phyloP scores from a whole-genome alignment of 2,888 invertebrate species.

The Amphiduros pacificus region DNA sequence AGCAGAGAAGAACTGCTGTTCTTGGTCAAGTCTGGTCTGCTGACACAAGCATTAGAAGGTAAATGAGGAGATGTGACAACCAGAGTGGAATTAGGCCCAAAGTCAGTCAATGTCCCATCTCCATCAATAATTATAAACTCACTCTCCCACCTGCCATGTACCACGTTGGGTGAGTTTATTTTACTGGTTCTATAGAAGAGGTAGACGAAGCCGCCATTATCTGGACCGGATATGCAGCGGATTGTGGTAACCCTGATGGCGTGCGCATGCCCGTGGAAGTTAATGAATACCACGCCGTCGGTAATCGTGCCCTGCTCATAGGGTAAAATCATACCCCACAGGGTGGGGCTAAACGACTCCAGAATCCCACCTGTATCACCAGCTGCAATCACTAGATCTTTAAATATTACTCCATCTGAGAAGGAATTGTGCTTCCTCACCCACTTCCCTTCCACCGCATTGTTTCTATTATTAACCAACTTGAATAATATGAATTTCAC shows the following conservation, averaged over 20 bases:
- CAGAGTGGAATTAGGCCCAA: constrained; percentile 32
- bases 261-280: constrained; percentile 14
- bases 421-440: neutral
- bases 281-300: constrained; percentile 16
- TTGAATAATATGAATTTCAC: constrained; percentile 33
- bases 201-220: constrained; percentile 40
- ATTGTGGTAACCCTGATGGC: constrained; percentile 15
- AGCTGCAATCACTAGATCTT: neutral
- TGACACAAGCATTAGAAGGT: constrained; percentile 8
- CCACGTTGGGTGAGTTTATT: constrained; percentile 32
- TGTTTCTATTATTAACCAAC: constrained; percentile 28
- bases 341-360: neutral
- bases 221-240: constrained; percentile 8
- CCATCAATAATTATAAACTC: constrained; percentile 35
- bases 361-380: neutral
- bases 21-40: too few species aligned
- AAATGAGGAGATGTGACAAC: constrained; percentile 31
- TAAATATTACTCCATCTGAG: constrained; percentile 4
- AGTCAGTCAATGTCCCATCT: constrained; percentile 43
- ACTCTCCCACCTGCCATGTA: constrained; percentile 29
- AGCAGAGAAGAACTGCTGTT: too few species aligned
- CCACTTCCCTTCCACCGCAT: constrained; percentile 31
- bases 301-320: constrained; percentile 16
- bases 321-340: constrained; percentile 20
- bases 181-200: constrained; percentile 30